phyloP scores from a whole-genome alignment of 2,797 vertebrate species.

The Sebastes alutus region DNA sequence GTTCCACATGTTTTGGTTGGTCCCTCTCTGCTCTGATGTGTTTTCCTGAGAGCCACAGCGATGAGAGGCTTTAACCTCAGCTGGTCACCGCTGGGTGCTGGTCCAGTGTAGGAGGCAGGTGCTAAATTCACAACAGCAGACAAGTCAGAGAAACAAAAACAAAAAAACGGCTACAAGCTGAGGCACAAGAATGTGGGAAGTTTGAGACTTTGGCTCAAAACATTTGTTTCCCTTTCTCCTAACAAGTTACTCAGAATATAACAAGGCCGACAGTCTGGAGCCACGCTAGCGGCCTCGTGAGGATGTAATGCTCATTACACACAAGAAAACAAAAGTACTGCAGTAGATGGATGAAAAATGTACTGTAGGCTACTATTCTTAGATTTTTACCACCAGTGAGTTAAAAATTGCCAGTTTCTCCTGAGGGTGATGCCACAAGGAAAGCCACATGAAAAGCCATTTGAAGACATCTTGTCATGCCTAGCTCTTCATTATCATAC shows the following conservation, averaged over 20 bases:
- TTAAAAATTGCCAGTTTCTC: background rate
- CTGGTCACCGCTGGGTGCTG: conserved; percentile 45
- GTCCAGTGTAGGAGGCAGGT: conserved; percentile 55
- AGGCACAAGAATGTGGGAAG: conserved; percentile 34
- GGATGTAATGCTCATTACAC: background rate
- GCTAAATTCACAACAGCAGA: conserved; percentile 53
- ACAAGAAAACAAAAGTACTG: background rate
- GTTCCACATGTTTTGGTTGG: conserved; percentile 45
- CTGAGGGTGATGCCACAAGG: background rate
- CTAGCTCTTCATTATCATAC: background rate
- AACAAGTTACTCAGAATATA: background rate
- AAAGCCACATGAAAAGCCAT: background rate
- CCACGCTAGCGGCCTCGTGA: background rate
- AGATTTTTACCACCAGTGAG: background rate
- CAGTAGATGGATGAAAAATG: background rate
- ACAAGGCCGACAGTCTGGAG: background rate
- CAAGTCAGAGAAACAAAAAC: background rate
- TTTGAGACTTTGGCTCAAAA: conserved; percentile 6
- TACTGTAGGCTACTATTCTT: background rate
- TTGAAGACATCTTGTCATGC: background rate
- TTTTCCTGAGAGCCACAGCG: conserved; percentile 30
- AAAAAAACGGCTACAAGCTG: background rate
- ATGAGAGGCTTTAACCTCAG: conserved; percentile 41
- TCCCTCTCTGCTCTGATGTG: conserved; percentile 24
- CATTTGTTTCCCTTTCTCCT: background rate